Base-by-base conservation (phyloP, 2,113 vertebrate species). In the Podarcis cretensis region DNA sequence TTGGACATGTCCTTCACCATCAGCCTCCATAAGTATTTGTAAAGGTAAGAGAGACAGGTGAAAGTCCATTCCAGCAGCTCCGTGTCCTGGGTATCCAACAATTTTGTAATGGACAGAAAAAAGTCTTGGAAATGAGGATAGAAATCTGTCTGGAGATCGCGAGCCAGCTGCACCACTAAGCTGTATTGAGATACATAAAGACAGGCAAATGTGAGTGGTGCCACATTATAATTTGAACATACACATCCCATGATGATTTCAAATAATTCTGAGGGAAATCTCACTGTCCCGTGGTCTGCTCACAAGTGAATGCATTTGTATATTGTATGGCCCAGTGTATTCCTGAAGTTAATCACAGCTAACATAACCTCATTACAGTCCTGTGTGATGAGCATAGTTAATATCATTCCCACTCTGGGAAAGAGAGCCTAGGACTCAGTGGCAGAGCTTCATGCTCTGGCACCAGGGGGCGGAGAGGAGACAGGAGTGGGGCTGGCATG, bases 71-170 rank as follows among this genome's bases (percentile, higher is more conserved):
- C 99, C 90, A 99, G 92, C 86, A 98, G 93, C 54, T 99, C 98
- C 0, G 99, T 99, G 95, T 99, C 98, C 94, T 98, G 98, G 0
- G 98, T 99, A 85, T 99, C 98, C 95, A 99, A 93, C 82, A 99
- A 93, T 1, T 97, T 96, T 12, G 98, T 98, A 94, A 99, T 96
- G 68, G 98, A 95, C 91, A 97, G 20, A 78, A 99, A 99, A 89
- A 99, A 99, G 87, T 99, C 98, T 14, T 92, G 95, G 89, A 99
- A 99, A 93, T 99, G 98, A 25, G 98, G 98, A 94, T 99, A 99
- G 95, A 99, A 99, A 95, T 99, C 99, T 1, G 94, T 95, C 96
- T 99, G 99, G 91, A 99, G 98, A 95, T 99, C 99, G 93, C 98
- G 97, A 89, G 99, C 98, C 93, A 99, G 96, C 93, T 98, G 99